Percentiles rank a stretch among this genome's conserved stretches.
Evolutionary conservation across 2,888 invertebrate genomes (phyloP).

Genomic region (Noctua comes): DNA sequence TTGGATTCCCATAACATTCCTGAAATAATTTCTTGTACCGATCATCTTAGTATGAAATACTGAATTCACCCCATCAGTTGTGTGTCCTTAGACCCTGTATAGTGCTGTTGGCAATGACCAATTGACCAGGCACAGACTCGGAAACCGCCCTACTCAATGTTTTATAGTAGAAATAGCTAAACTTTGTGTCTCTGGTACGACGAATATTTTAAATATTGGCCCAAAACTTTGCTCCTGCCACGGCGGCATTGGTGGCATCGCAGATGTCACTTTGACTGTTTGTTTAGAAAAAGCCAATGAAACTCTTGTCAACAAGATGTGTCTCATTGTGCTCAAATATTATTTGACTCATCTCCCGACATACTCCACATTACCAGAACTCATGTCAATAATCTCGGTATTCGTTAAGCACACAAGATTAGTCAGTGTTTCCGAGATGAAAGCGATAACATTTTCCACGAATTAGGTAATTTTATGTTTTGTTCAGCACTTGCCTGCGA

Average conservation of each 20-base stretch:
- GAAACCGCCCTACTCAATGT: too few relatives aligned
- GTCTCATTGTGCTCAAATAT: neutral
- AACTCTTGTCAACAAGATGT: neutral
- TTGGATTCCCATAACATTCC: too few relatives aligned
- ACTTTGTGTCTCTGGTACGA: neutral
- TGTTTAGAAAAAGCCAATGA: neutral
- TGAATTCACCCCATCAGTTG: too few relatives aligned
- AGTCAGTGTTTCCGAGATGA: conserved; percentile 17
- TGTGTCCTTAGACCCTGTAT: too few relatives aligned
- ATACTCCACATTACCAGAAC: neutral
- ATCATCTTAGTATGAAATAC: too few relatives aligned
- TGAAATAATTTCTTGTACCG: too few relatives aligned
- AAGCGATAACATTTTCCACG: conserved; percentile 30
- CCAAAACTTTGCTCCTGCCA: neutral
- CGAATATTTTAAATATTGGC: neutral
- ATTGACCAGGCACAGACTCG: too few relatives aligned
- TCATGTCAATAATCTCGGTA: conserved; percentile 3
- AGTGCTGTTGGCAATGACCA: too few relatives aligned
- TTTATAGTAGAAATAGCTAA: neutral
- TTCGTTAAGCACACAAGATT: conserved; percentile 31
- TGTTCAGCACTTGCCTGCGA: conserved; percentile 6
- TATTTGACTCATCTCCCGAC: conserved; percentile 12
- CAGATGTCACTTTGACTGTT: neutral
- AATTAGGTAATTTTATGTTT: conserved; percentile 12
- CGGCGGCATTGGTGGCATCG: neutral